A percentile compares a stretch with the other conserved stretches of the same genome.
phyloP scores from a whole-genome alignment of 2,113 vertebrate species.

The Tychaedon coryphoeus region DNA sequence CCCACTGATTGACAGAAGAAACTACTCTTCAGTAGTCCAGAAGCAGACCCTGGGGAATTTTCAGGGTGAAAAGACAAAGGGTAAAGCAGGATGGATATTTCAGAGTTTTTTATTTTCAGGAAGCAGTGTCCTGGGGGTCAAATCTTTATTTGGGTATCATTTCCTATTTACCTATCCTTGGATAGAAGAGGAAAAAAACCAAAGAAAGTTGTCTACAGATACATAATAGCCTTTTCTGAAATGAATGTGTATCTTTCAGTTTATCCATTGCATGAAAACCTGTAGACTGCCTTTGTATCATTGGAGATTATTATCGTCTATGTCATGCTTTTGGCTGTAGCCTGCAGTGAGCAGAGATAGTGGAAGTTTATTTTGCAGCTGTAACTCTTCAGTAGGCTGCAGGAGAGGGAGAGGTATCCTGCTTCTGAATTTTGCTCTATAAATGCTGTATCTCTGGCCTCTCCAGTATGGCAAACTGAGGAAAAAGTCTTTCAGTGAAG shows the following conservation, averaged over 20 bases:
- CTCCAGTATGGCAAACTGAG: neutral
- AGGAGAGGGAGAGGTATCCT: neutral
- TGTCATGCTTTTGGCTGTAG: neutral
- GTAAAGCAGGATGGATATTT: neutral
- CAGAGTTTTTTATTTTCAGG: neutral
- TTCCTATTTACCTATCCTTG: neutral
- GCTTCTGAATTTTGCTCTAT: neutral
- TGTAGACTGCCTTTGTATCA: neutral
- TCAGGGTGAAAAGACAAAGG: neutral
- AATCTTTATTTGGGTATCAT: neutral
- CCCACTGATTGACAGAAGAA: neutral
- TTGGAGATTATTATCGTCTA: neutral
- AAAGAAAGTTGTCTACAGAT: neutral
- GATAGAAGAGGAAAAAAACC: neutral
- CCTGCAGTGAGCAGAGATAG: neutral
- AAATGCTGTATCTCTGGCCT: neutral
- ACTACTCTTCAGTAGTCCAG: neutral
- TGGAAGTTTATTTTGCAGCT: neutral
- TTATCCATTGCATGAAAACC: neutral
- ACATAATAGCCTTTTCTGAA: neutral
- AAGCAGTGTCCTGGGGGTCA: neutral
- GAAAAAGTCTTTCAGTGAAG: neutral
- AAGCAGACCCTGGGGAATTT: neutral
- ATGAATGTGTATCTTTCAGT: neutral
- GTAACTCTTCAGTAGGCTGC: neutral